Evolutionary conservation across 2,888 invertebrate genomes (phyloP), one percentile per base, ranked within the genome.

Genomic region (Lithodes maja): DNA sequence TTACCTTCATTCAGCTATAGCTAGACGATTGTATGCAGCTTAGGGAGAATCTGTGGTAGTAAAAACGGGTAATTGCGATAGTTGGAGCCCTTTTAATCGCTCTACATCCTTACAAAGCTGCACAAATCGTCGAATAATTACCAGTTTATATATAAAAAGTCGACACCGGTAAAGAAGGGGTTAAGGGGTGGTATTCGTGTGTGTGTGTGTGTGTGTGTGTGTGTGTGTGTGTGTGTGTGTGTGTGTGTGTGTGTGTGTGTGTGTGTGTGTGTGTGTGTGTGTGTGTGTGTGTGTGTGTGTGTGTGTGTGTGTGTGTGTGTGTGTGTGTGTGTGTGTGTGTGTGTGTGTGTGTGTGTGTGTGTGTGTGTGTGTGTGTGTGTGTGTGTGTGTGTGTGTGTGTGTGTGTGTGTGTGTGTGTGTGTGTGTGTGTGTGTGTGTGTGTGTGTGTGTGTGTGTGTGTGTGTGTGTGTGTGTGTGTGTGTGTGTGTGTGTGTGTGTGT

Each of bases 371-470:
- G 80, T 49, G 80, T 54, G 80, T 49, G 80, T 74, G 74, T 17
- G 74, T 74, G n/a, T 79, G 80, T 79, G 54, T 52, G 50, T 79
- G n/a, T 52, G 80, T 79, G 80, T 79, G 33, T 79, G 50, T 79
- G 75, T 52, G 80, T 79, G 80, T 52, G 80, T 79, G 52, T 12
- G 52, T 3, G 61, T n/a, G 33, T 12, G 33, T 2, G 61, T 3
- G 61, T 55, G 82, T 2, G 61, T 15, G 49, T 15, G 53, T 17
- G 83, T 17, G 74, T n/a, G 79, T 1, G 12, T 53, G 53, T 15
- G 52, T 33, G 52, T 82, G 82, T 2, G 82, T 82, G 79, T 79
- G 79, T 79, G 79, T 79, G 79, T 79, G 53, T 79, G 53, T 79
- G 53, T 79, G 53, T 79, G 53, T 79, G 53, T 79, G 61, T 55